These are phyloP conservation scores for Macrosiphum euphorbiae DNA, from an alignment of 2,888 invertebrate species.

Conservation along the genomic window DNA sequence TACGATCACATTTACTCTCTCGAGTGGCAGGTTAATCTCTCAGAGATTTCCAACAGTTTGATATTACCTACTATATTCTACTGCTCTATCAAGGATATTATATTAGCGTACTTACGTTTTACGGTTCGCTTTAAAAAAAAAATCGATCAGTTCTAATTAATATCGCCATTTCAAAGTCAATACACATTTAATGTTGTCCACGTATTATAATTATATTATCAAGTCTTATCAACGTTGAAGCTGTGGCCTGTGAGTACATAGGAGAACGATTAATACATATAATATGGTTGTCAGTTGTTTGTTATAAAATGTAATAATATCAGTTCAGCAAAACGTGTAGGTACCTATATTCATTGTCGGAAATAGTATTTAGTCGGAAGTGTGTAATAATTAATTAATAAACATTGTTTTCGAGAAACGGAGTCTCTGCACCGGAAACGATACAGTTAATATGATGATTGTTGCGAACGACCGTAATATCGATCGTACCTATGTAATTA, in stretches of 20 bases:
- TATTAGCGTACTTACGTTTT: neutral
- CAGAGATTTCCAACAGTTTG: neutral
- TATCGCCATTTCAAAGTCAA: neutral
- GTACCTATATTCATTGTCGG: neutral
- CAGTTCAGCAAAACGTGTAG: neutral
- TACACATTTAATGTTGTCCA: neutral
- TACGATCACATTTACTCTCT: neutral
- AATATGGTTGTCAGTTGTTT: neutral
- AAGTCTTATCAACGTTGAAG: neutral
- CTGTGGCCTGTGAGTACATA: neutral
- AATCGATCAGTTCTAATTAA: neutral
- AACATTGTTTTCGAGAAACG: neutral
- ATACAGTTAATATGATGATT: neutral
- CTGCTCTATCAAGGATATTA: neutral
- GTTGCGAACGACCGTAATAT: neutral
- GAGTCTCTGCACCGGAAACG: neutral
- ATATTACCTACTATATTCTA: neutral
- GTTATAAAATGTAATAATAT: neutral
- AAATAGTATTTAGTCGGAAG: neutral
- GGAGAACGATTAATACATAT: neutral
- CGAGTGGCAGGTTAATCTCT: no score
- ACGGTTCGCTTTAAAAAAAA: neutral
- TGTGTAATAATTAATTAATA: neutral
- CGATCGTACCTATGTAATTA: no score
- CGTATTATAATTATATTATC: neutral